phyloP scores from a whole-genome alignment of 2,113 vertebrate species.

The Xenopus tropicalis region UCB_Xtro_10.0 CM004443.2:206622501-206623000 shows the following conservation, averaged over 20 bases:
- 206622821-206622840: background rate
- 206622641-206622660: constrained; percentile 84
- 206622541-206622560: no score
- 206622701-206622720: constrained; percentile 69
- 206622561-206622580: constrained; percentile 59
- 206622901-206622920: no score
- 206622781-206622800: constrained; percentile 89
- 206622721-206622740: constrained; percentile 81
- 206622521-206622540: no score
- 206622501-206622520: no score
- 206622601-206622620: constrained; percentile 91
- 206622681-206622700: constrained; percentile 74
- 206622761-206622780: constrained; percentile 83
- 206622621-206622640: constrained; percentile 88
- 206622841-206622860: background rate
- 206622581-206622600: constrained; percentile 87
- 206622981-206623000: no score
- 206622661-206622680: constrained; percentile 83
- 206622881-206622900: no score
- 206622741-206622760: constrained; percentile 80
- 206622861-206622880: no score
- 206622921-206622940: no score
- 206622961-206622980: no score
- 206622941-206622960: no score
- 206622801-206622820: constrained; percentile 80